These are phyloP conservation scores for Marisa cornuarietis DNA, from an alignment of 1,140 invertebrate species.

Conservation along the genomic window DNA sequence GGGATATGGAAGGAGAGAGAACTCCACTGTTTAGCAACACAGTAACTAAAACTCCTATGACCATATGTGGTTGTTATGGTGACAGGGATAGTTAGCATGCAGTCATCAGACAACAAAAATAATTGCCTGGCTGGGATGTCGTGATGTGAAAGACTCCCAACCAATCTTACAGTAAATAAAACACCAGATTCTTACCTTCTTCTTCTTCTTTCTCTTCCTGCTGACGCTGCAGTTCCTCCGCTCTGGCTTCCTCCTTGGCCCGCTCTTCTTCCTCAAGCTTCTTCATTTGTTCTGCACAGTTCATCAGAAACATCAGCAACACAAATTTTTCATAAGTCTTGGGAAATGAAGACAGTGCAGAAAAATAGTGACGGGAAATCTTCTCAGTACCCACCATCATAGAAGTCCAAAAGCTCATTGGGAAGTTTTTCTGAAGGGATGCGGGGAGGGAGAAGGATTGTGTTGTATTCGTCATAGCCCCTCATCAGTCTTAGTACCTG, in stretches of 20 bases:
- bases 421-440: constrained; percentile 62
- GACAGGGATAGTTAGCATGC: no score
- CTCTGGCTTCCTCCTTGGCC: constrained; percentile 46
- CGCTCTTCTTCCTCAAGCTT: constrained; percentile 62
- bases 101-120: no score
- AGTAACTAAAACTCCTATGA: no score
- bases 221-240: constrained; percentile 22
- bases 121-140: no score
- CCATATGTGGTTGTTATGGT: no score
- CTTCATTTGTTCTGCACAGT: constrained; percentile 60
- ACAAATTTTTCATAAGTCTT: no score
- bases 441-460: constrained; percentile 63
- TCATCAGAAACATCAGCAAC: background rate
- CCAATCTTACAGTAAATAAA: no score
- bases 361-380: no score
- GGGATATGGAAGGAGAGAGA: no score
- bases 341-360: no score
- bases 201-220: constrained; percentile 6
- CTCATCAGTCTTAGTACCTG: constrained; percentile 65
- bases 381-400: constrained; percentile 53
- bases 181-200: background rate
- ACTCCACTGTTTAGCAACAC: no score
- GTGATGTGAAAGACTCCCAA: no score
- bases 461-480: constrained; percentile 67
- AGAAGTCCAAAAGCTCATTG: constrained; percentile 61